Evolutionary conservation across 1,140 invertebrate genomes (phyloP).

Genomic region (Drosophila nasuta): DNA sequence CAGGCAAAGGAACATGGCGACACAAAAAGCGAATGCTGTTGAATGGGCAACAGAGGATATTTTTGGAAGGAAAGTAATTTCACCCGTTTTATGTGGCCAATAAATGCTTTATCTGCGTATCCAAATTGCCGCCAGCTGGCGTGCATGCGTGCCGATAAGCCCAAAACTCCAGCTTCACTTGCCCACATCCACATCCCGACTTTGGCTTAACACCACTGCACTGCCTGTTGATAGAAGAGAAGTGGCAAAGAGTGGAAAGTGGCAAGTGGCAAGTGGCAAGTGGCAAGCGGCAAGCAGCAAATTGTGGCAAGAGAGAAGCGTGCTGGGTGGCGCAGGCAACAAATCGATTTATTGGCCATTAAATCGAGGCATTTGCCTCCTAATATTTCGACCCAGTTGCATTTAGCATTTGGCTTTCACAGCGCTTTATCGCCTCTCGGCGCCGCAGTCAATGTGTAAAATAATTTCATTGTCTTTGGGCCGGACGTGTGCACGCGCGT

Average conservation of each 20-base stretch:
- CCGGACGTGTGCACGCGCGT: constrained; percentile 35
- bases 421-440: constrained; percentile 28
- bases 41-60: constrained; percentile 1
- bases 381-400: constrained; percentile 74
- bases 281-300: not conserved
- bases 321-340: constrained; percentile 23
- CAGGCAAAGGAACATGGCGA: not conserved
- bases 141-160: constrained; percentile 80
- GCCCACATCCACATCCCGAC: not conserved
- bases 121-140: constrained; percentile 77
- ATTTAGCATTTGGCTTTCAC: constrained; percentile 56
- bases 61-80: constrained; percentile 63
- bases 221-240: constrained; percentile 21
- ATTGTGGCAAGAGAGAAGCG: not conserved
- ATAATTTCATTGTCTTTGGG: constrained; percentile 49
- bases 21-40: constrained; percentile 7
- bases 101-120: constrained; percentile 80
- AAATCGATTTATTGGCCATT: constrained; percentile 81
- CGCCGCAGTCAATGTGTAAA: constrained; percentile 37
- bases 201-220: constrained; percentile 41
- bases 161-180: constrained; percentile 8
- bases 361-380: constrained; percentile 66
- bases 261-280: not conserved
- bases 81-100: constrained; percentile 79
- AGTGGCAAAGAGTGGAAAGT: not conserved